These are phyloP conservation scores for Centropyge bicolor DNA, from an alignment of 2,797 vertebrate genomes.

Conservation along the genomic window DNA sequence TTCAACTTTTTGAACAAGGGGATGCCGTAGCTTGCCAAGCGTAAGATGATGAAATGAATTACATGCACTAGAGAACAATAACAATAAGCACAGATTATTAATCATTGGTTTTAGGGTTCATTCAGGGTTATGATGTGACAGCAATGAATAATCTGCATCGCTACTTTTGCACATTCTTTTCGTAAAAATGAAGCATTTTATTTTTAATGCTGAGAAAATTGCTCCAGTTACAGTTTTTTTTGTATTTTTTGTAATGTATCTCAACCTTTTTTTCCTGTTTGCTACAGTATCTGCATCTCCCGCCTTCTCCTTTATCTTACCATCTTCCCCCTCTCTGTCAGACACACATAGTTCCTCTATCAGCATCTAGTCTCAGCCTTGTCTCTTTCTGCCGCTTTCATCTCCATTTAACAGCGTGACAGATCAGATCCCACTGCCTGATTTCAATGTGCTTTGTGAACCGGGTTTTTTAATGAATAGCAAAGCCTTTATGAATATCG, in stretches of 20 bases:
- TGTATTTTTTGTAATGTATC: conserved; percentile 27
- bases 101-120: conserved; percentile 32
- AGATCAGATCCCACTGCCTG: conserved; percentile 61
- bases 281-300: conserved; percentile 31
- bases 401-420: conserved; percentile 61
- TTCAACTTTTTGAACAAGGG: conserved; percentile 35
- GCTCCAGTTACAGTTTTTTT: conserved; percentile 7
- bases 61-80: conserved; percentile 42
- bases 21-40: conserved; percentile 32
- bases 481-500: conserved; percentile 48
- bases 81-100: conserved; percentile 31
- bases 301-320: conserved; percentile 34
- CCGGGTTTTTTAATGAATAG: conserved; percentile 64
- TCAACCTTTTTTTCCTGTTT: conserved; percentile 13
- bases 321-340: conserved; percentile 17
- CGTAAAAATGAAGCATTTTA: conserved; percentile 1
- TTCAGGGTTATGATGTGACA: conserved; percentile 8
- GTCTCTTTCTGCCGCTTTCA: conserved; percentile 62
- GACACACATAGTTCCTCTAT: conserved; percentile 37
- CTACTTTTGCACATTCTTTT: conserved; percentile 8
- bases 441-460: conserved; percentile 65
- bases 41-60: conserved; percentile 46
- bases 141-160: conserved; percentile 17
- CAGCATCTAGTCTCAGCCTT: conserved; percentile 40
- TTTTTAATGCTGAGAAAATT: conserved; percentile 21